Evolutionary conservation across 2,797 vertebrate species (phyloP), one percentile per base, ranked within the genome.

Genomic region (Premnoplex brunnescens): DNA sequence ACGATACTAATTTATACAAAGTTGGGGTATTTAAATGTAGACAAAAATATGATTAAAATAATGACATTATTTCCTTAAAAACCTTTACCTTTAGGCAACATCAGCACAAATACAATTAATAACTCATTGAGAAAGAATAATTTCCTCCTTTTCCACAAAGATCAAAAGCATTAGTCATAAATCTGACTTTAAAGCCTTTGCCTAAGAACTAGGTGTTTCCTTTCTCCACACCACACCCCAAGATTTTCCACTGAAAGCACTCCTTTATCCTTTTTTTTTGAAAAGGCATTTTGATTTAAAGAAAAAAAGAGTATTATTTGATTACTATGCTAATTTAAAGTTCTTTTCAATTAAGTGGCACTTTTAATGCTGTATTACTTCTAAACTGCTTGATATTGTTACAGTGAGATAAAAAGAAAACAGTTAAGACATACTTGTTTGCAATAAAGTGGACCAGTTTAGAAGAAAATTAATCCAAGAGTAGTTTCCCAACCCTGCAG

Each of bases 261-360:
- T 39, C 11, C 22, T 51, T 75, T 54, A 13, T 16, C 49, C 13
- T 55, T 56, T 27, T 36, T 20, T 10, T 27, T 4, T 10, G 14
- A 51, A 88, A 84, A 72, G 8, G 0, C 12, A 76, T 32, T 77
- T 69, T 34, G 37, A 39, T 46, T 37, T 7, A 59, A 63, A 59
- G 30, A 27, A 48, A 23, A 63, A n/a, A 14, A 63, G 30, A 24
- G 8, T 32, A 37, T 27, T 1, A 39, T 56, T 85, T 69, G 7
- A 55, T 82, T 85, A 48, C 18, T 1, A 39, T 64, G 85, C 51
- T 94, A 95, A 62, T 80, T 94, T 76, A 80, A 4, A 63, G n/a
- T 91, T 88, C 64, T 89, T 86, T 94, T 66, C 60, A 81, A 79
- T 88, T 91, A 92, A 92, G 64, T 80, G 46, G 52, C 75, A 51